A percentile compares a stretch with the other conserved stretches of the same genome.
Conservation (phyloP, 2,797 vertebrate genomes). For the Cryptoprocta ferox region DNA sequence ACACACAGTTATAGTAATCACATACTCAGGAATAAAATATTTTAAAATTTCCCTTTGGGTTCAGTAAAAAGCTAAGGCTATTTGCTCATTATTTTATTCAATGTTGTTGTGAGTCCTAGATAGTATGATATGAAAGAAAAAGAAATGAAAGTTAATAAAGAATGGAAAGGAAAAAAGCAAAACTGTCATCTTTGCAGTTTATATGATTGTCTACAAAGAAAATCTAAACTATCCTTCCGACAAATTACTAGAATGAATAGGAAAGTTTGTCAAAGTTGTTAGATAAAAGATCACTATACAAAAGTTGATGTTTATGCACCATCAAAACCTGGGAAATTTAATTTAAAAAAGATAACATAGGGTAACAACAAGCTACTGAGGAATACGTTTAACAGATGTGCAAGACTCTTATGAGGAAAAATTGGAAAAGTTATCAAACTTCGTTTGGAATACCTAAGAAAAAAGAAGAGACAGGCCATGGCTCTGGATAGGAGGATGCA, state of each 20-base stretch:
- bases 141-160: not conserved
- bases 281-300: not conserved
- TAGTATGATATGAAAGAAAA: not conserved
- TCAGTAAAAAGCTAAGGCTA: not conserved
- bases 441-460: not conserved
- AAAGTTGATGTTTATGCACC: not conserved
- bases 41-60: not conserved
- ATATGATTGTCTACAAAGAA: not conserved
- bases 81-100: not conserved
- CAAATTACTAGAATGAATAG: not conserved
- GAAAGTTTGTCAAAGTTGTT: not conserved
- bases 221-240: not conserved
- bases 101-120: not conserved
- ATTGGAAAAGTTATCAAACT: not conserved
- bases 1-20: not conserved
- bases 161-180: not conserved
- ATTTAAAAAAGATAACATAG: not conserved
- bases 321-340: not conserved
- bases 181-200: not conserved
- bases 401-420: not conserved
- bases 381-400: not conserved
- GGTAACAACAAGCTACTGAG: not conserved
- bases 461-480: not conserved
- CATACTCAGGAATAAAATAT: not conserved
- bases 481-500: not conserved